phyloP scores from a whole-genome alignment of 2,888 invertebrate species.

The Lysandra coridon region DNA sequence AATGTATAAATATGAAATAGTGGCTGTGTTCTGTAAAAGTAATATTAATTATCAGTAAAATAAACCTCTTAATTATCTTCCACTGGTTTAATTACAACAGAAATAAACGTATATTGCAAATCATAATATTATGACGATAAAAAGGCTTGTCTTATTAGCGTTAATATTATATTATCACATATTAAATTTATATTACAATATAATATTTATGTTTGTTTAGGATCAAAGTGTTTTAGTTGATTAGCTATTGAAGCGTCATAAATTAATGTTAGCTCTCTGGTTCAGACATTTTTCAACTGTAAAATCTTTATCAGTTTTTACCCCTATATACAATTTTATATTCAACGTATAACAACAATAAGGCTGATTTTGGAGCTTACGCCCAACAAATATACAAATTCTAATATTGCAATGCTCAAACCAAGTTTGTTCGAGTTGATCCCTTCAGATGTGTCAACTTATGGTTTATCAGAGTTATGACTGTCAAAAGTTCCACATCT shows the following conservation, averaged over 20 bases:
- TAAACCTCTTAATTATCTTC: too few species aligned
- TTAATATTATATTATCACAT: too few species aligned
- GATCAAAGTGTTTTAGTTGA: not conserved
- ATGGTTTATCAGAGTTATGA: constrained; percentile 31
- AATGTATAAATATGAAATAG: too few species aligned
- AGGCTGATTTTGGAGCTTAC: not conserved
- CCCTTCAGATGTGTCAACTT: constrained; percentile 30
- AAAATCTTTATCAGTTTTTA: not conserved
- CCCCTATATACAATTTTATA: not conserved
- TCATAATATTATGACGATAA: not conserved
- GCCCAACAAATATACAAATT: not conserved
- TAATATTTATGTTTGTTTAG: too few species aligned
- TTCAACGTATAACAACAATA: not conserved
- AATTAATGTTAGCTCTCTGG: not conserved
- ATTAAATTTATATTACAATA: too few species aligned
- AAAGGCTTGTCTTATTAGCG: too few species aligned
- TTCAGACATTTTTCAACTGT: not conserved
- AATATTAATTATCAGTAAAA: not conserved
- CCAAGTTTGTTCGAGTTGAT: constrained; percentile 29
- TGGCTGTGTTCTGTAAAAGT: too few species aligned
- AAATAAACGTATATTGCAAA: not conserved
- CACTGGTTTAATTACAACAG: too few species aligned
- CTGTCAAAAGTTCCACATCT: constrained; percentile 27
- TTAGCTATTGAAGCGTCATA: not conserved
- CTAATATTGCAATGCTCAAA: constrained; percentile 22